Evolutionary conservation across 2,888 invertebrate genomes (phyloP), one percentile per base, ranked within the genome.

Genomic region (Eupsilia transversa): DNA sequence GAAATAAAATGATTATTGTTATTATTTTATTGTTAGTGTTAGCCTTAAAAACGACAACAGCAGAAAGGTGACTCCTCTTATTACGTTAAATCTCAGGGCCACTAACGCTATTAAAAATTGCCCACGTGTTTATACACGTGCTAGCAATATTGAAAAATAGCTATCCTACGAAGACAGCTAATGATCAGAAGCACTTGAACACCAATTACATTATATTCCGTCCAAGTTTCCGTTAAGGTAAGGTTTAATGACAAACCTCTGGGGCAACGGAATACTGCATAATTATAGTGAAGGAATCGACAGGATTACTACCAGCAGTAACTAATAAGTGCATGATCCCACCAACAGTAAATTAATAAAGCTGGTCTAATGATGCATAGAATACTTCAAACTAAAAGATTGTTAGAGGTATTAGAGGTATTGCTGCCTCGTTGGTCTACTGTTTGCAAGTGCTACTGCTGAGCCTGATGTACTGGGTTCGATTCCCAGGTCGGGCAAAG

Each of bases 141-240:
- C n/a, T n/a, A n/a, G 14, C 46, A 46, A 46, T 20, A 46, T 46
- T 46, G 20, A 20, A 46, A 46, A 20, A 46, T 46, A 17, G 1
- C 33, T 43, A n/a, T 54, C 7, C 3, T n/a, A n/a, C n/a, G n/a
- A 52, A 64, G 1, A 46, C 30, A 17, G 17, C 46, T 65, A 76
- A 64, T 76, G 30, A 66, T 66, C 33, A 49, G 7, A 4, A 33
- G 49, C 17, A 65, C 27, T 14, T 57, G 38, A 23, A 20, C 27
- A 38, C 12, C 57, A 66, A 49, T 65, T 41, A 76, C 20, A 23
- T 38, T 46, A 23, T 30, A 57, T 38, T 49, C 17, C 56, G 12
- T 14, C 30, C n/a, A 1, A n/a, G n/a, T 33, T 57, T 38, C 46
- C n/a, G n/a, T 27, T 64, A 75, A 75, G 30, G 30, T 30, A 2